Conservation (phyloP, 2,113 vertebrate species). For the Myotis davidii region DNA sequence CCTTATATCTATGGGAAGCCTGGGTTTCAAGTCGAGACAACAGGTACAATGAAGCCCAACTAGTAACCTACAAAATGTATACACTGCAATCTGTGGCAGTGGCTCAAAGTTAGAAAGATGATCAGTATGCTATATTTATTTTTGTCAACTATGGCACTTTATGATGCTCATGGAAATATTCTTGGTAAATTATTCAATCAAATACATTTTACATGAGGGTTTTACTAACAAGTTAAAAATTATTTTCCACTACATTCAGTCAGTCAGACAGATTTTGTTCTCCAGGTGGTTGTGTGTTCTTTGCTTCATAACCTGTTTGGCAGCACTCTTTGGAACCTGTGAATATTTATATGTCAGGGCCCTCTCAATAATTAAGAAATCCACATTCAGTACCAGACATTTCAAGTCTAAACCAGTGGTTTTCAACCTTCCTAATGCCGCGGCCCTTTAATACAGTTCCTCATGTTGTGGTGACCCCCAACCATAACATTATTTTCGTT, state of each 20-base stretch:
- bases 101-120: slow-evolving; percentile 47
- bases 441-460: too few species aligned
- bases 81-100: slow-evolving; percentile 51
- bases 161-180: slow-evolving; percentile 79
- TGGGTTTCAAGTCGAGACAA: neutral
- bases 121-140: slow-evolving; percentile 67
- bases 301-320: slow-evolving; percentile 74
- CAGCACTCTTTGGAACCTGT: slow-evolving; percentile 72
- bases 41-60: neutral
- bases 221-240: slow-evolving; percentile 79
- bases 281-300: slow-evolving; percentile 59
- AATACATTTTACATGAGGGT: slow-evolving; percentile 78
- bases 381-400: slow-evolving; percentile 54
- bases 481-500: too few species aligned
- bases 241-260: slow-evolving; percentile 77
- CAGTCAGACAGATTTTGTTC: slow-evolving; percentile 73
- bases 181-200: slow-evolving; percentile 77
- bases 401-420: slow-evolving; percentile 57
- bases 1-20: neutral
- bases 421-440: too few species aligned
- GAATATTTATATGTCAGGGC: slow-evolving; percentile 75
- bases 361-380: slow-evolving; percentile 75
- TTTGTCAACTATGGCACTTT: slow-evolving; percentile 75
- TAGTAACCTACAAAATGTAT: slow-evolving; percentile 46
- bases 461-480: too few species aligned